Base-by-base conservation (phyloP, 2,113 vertebrate genomes). In the Gambusia affinis region DNA sequence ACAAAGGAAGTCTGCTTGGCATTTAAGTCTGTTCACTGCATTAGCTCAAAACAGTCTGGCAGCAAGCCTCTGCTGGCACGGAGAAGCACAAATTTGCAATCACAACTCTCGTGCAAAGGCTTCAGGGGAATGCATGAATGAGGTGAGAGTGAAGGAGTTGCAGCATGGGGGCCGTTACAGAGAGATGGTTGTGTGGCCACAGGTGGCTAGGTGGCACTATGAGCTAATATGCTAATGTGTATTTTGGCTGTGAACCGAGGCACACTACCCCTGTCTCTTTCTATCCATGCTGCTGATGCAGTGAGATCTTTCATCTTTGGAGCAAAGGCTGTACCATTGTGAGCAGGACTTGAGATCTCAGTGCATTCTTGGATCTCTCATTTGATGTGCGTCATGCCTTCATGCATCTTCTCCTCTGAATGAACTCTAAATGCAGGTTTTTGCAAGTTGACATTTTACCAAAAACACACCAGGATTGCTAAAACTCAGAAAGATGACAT, bases 201-300 rank as follows among this genome's bases (percentile, higher is more conserved):
- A 94, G 92, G 90, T 93, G 92, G 87, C 82, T 85, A 74, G 72
- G 70, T 74, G 73, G 70, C 67, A 30, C 88, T 82, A 75, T 91
- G 88, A 80, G 85, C 35, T 37, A 37, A 92, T 91, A 93, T 93
- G 91, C 85, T 92, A 93, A 93, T 91, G 83, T 28, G 12, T 75
- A 28, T 67, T 54, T 71, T 85, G 75, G 78, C 64, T 81, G 70
- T 91, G 85, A 92, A 92, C 87, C 75, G 85, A 91, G 81, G 76
- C 85, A 67, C 66, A 73, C 90, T 90, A 89, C 84, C 35, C 86
- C 88, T 88, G 87, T 93, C 93, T 90, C 86, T 84, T 90, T 86
- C 83, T 84, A 80, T 94, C 91, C 89, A 79, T 80, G 65, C 81
- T 85, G 83, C 89, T 91, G 88, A 91, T 87, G 84, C 87, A 79